phyloP scores from a whole-genome alignment of 2,797 vertebrate genomes.

The Diceros bicornis region DNA sequence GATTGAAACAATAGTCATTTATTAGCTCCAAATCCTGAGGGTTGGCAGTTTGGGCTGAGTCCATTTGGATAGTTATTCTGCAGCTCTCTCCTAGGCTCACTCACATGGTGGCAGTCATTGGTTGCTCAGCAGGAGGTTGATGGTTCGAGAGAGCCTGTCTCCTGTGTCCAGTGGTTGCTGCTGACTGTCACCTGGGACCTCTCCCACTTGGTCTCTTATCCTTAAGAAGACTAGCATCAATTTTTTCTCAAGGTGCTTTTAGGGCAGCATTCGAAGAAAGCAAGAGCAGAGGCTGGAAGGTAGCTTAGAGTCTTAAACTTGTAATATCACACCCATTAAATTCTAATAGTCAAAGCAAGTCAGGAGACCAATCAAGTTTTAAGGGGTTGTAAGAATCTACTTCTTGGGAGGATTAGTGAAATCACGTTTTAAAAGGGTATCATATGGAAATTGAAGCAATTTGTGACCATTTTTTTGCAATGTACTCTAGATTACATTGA shows the following conservation, averaged over 20 bases:
- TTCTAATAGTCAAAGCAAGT: background rate
- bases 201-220: background rate
- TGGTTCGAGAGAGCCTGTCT: background rate
- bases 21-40: background rate
- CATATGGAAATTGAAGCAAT: background rate
- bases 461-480: background rate
- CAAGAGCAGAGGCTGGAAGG: background rate
- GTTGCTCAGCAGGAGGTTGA: background rate
- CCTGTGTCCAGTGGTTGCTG: background rate
- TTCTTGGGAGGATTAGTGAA: background rate
- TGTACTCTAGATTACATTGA: background rate
- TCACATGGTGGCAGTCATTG: background rate
- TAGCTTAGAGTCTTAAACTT: background rate
- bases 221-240: background rate
- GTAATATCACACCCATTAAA: background rate
- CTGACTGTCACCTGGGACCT: fast-evolving
- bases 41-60: background rate
- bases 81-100: background rate
- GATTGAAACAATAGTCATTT: background rate
- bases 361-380: background rate
- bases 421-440: background rate
- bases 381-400: background rate
- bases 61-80: background rate
- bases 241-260: background rate
- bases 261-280: background rate